Evolutionary conservation across 2,888 invertebrate genomes (phyloP), one percentile per base, ranked within the genome.

Genomic region (Uropetala carovei): DNA sequence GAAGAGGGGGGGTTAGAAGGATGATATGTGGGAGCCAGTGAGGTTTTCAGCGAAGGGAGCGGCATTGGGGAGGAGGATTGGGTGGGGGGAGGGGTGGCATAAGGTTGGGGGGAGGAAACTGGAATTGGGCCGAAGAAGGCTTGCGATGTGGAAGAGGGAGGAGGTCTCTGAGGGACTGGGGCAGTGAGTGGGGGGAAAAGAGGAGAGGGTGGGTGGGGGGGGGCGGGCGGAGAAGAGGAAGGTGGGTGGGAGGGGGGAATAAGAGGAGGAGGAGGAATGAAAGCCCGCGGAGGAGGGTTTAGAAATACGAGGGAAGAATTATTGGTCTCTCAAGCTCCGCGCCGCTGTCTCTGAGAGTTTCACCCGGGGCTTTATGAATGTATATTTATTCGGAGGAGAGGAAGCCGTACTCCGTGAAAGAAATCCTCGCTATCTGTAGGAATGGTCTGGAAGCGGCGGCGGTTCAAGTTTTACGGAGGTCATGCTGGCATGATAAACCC

Each of bases 291-390:
- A 22, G 59, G 86, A 8, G 22, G 14, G 3, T 27, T 11, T 11
- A 13, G 11, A 16, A 59, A 14, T 14, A 27, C 59, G 86, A 14
- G 59, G 86, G 27, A 30, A 86, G 86, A 86, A 86, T 86, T 86
- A 86, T 86, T 86, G 86, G 59, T 16, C 59, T 60, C 59, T 27
- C 43, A 75, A 75, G 75, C 59, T 7, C 57, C n/a, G 10, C 4
- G 85, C 11, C 59, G 59, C 58, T 30, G 86, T 60, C 86, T 18
- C 84, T n/a, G 57, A 84, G 57, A 82, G 82, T 82, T 30, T 57
- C 84, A 56, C 84, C 30, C 58, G n/a, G 18, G 60, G 86, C 86
- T 86, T 86, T 86, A 86, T 86, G 60, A 86, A 86, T 60, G 86
- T 86, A 86, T 86, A 86, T 86, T 86, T 86, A 86, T 86, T 86